These are phyloP conservation scores for Odontesthes bonariensis DNA, from an alignment of 2,113 vertebrate species.

Conservation along the genomic window DNA sequence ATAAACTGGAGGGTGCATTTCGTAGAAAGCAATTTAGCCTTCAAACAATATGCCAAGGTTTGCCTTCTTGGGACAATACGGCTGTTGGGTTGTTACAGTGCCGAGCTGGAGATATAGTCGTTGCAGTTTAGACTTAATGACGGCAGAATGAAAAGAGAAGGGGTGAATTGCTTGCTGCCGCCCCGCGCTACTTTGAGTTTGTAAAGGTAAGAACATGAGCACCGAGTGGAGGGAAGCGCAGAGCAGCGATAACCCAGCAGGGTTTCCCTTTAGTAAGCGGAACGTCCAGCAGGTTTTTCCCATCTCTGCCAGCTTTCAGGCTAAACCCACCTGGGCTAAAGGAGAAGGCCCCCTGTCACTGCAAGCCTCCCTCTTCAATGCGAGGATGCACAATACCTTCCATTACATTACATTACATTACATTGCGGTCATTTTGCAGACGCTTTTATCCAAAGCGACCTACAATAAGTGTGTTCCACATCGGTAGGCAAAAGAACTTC, in stretches of 20 bases:
- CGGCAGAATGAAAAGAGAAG: conserved; percentile 23
- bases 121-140: conserved; percentile 46
- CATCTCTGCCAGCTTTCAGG: conserved; percentile 72
- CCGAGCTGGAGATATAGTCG: conserved; percentile 37
- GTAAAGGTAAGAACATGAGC: conserved; percentile 21
- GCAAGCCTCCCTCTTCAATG: conserved; percentile 63
- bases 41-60: conserved; percentile 69
- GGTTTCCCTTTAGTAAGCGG: conserved; percentile 19
- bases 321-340: conserved; percentile 89
- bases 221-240: conserved; percentile 12
- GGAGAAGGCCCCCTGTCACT: conserved; percentile 56
- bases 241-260: not conserved
- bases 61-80: conserved; percentile 62
- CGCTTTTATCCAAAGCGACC: too few relatives aligned
- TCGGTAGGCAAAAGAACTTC: too few relatives aligned
- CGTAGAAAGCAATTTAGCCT: conserved; percentile 67
- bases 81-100: conserved; percentile 43
- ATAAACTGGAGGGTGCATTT: conserved; percentile 72
- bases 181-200: conserved; percentile 30
- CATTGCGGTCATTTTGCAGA: too few relatives aligned
- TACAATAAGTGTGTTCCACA: too few relatives aligned
- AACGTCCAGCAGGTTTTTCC: conserved; percentile 55
- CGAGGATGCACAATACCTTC: conserved; percentile 83
- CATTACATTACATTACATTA: too few relatives aligned
- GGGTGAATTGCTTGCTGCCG: not conserved